Evolutionary conservation across 2,797 vertebrate genomes (phyloP).

Genomic region (Chaunax sp.): DNA sequence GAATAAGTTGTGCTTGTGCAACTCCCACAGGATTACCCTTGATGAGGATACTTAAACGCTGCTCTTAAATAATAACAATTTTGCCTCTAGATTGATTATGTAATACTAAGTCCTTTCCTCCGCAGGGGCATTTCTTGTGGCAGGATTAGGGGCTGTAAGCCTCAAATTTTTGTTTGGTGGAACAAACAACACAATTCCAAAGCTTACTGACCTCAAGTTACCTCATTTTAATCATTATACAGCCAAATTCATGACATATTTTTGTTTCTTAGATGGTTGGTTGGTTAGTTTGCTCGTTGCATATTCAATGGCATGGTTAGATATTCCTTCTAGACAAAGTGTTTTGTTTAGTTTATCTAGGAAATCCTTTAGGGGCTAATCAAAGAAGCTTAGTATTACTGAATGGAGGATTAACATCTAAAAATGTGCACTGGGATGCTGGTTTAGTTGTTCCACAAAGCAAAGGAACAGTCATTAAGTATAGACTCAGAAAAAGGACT

Average conservation of each 20-base stretch:
- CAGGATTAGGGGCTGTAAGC: constrained; percentile 42
- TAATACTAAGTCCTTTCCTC: constrained; percentile 41
- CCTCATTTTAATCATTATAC: constrained; percentile 2
- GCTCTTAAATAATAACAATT: constrained; percentile 24
- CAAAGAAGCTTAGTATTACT: constrained; percentile 15
- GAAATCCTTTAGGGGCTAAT: constrained; percentile 13
- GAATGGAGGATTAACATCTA: constrained; percentile 18
- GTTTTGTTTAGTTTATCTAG: constrained; percentile 7
- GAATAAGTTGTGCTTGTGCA: constrained; percentile 9
- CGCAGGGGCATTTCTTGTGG: constrained; percentile 23
- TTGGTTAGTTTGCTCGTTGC: constrained; percentile 9
- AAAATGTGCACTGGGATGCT: background rate
- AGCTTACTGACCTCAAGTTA: constrained; percentile 16
- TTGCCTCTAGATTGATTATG: constrained; percentile 43
- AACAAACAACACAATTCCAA: constrained; percentile 29
- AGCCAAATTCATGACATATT: background rate
- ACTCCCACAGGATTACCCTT: constrained; percentile 37
- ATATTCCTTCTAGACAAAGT: background rate
- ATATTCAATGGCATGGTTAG: background rate
- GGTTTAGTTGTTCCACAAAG: constrained; percentile 1
- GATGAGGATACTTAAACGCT: constrained; percentile 40
- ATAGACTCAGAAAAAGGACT: background rate
- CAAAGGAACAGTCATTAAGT: constrained; percentile 1
- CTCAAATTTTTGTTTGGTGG: constrained; percentile 30
- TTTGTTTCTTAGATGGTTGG: background rate